Evolutionary conservation across 2,888 invertebrate genomes (phyloP), one percentile per base, ranked within the genome.

Genomic region (Lochmaea capreae): DNA sequence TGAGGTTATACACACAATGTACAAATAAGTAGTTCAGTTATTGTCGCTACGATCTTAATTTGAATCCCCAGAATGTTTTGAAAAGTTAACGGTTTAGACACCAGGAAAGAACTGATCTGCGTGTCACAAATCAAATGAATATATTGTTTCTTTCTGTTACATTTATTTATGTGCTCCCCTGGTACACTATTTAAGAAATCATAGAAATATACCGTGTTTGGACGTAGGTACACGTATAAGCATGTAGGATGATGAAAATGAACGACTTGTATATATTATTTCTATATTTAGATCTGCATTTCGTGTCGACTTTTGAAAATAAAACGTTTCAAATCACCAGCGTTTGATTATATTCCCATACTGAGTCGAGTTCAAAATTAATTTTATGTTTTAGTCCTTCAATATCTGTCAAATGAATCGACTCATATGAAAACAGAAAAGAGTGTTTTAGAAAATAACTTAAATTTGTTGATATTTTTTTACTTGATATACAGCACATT

Each of bases 211-310:
- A 66, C 39, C 57, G 43, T 67, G 67, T 67, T 67, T 26, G 58
- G 42, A 67, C 57, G 26, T 67, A 57, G 33, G 43, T 67, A 58
- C 57, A 65, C n/a, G 57, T 72, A 74, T 67, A 65, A 18, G 43
- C 46, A 67, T 68, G 76, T 76, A 70, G 74, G 74, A 71, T 67
- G 65, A 61, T 49, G 69, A 57, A 73, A 67, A 67, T 65, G 59
- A 61, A 67, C 65, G 57, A 54, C 66, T 59, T 75, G 77, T 75
- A 71, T 72, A 65, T 71, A 75, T 75, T 77, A 74, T 65, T 72
- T 75, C 75, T 77, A 75, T 71, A 75, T 75, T 73, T 75, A 77
- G 73, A 69, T 73, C 62, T 67, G 66, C 73, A 42, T 65, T 71
- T 54, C 57, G 71, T 73, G 76, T 69, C 49, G 49, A 72, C 42